Evolutionary conservation across 23 tunicate species (phyloP), one percentile per base, ranked within the genome.

Genomic region (Trididemnum miniatum): DNA sequence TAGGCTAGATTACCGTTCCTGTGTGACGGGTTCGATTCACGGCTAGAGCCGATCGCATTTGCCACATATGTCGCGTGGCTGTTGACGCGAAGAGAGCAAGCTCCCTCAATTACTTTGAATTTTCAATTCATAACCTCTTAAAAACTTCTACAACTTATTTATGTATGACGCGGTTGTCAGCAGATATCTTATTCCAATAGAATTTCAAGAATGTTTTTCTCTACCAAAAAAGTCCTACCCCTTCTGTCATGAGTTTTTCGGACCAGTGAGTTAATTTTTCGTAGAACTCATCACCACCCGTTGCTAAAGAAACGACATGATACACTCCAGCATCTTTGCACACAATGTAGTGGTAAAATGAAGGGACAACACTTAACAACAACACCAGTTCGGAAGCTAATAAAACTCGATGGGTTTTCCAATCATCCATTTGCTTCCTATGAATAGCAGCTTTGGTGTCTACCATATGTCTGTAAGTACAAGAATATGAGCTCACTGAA

Each of bases 291-390:
- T 64, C 36, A 71, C 83, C 88, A 15, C 86, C 88, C 29, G 92
- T 87, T 2, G 97, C 91, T 3, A 71, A 24, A 31, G 29, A 12
- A 37, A 92, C 72, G n/a, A 92, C 34, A 35, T 83, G 49, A 26
- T 79, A 81, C 22, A 92, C 35, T 38, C 84, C 52, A 2, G 65
- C 72, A 51, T 92, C 66, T 23, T 72, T 77, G 3, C 22, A 26
- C 20, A 62, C 65, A 31, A 92, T 79, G 59, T 71, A 63, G 31
- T 92, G 62, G 76, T 93, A 93, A 65, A 93, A 93, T 1, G 94
- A 80, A n/a, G 98, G 98, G 0, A 93, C 87, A 20, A 93, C 89
- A 40, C 93, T 88, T 23, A 93, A 72, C 23, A 93, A 65, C 25
- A 93, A 65, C 27, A 84, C 83, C 35, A 88, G 71, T 36, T 93